Conservation (phyloP, 92 coral and sea anemone species). For the Phenganax subtilis region DNA sequence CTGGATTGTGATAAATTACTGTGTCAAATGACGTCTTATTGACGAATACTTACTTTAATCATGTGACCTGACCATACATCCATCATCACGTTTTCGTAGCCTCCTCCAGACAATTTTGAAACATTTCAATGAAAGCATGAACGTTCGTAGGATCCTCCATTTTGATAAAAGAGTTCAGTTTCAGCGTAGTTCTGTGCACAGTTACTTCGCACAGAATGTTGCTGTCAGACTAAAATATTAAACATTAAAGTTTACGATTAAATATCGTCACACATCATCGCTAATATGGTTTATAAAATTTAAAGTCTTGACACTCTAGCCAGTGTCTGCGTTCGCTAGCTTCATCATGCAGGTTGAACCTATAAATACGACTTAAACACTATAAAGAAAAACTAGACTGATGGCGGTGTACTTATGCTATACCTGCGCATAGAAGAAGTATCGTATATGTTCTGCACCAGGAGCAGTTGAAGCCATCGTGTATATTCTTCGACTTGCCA, state of each 20-base stretch:
- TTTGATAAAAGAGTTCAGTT: constrained; percentile 63
- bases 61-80: too few species aligned
- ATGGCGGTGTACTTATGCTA: not conserved
- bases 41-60: too few species aligned
- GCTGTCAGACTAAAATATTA: constrained; percentile 47
- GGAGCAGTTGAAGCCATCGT: constrained; percentile 84
- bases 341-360: not conserved
- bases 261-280: not conserved
- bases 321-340: too few species aligned
- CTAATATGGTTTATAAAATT: not conserved
- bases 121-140: constrained; percentile 57
- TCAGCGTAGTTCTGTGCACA: constrained; percentile 52
- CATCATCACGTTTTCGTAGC: not conserved
- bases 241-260: not conserved
- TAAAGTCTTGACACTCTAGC: not conserved
- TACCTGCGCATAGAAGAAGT: constrained; percentile 82
- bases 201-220: constrained; percentile 65
- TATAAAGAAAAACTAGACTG: not conserved
- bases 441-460: constrained; percentile 62
- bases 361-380: not conserved
- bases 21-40: too few species aligned
- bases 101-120: constrained; percentile 37
- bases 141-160: constrained; percentile 53
- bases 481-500: constrained; percentile 48
- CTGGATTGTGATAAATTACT: too few species aligned